Base-by-base conservation (phyloP, 2,113 vertebrate genomes). In the Rhinichthys klamathensis region DNA sequence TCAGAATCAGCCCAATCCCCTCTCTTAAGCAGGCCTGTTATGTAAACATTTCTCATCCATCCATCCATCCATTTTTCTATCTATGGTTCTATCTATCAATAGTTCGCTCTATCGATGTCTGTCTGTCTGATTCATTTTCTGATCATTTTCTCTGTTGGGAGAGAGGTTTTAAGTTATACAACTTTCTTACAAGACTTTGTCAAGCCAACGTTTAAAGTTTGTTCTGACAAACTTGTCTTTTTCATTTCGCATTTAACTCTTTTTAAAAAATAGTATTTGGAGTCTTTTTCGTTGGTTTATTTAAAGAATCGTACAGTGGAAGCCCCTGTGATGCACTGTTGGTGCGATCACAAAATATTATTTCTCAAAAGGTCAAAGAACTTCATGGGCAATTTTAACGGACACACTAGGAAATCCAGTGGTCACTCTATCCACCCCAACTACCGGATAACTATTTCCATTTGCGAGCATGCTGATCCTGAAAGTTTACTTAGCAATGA, bases 401-500 rank as follows among this genome's bases (percentile, higher is more conserved):
- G n/a, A 76, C 32, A 27, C 51, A 25, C 38, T 51, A 77, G 25
- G 25, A 27, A 15, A 51, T 25, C 7, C 46, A 18, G 41, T 58
- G 69, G 65, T 70, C 58, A 70, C 25, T 78, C n/a, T 60, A 15
- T 86, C 38, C 15, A 65, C 11, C 18, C 16, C 60, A 82, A 58
- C 58, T 70, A 30, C 16, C 6, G 23, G 60, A 63, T 4, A 21
- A 87, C 76, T 90, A 56, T 90, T 93, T 91, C 86, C 85, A 81
- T 92, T 92, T 87, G 78, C 77, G 85, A 18, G 54, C 65, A 86
- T 78, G 84, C 30, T 27, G 82, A 79, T 85, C 80, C 83, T 83
- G 69, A 81, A 84, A 72, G 89, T 90, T 89, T 87, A 90, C 90
- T 84, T 90, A 90, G 86, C 67, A 85, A 58, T 85, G 87, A 76